Conservation (phyloP, 2,797 vertebrate species). For the Atherinosoma microstoma region DNA sequence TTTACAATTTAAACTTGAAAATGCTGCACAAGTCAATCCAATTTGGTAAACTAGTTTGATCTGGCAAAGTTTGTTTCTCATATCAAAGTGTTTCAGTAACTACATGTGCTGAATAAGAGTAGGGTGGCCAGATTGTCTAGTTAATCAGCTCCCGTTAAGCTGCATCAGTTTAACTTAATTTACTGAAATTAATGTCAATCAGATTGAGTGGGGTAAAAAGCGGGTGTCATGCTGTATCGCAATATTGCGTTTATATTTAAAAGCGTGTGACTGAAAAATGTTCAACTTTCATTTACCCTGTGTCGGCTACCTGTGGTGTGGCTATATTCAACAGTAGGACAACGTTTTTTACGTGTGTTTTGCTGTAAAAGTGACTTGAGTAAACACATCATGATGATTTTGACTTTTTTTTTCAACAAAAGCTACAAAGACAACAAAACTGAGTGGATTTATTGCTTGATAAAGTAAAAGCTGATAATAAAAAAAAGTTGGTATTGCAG, state of each 20-base stretch:
- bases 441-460: not conserved
- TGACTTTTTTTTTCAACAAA: not conserved
- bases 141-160: not conserved
- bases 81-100: not conserved
- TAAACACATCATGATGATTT: not conserved
- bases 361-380: not conserved
- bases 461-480: not conserved
- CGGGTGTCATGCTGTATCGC: too few species aligned
- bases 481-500: too few species aligned
- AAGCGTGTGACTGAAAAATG: not conserved
- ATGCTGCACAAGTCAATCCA: not conserved
- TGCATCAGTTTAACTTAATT: not conserved
- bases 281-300: not conserved
- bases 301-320: not conserved
- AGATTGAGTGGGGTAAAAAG: not conserved
- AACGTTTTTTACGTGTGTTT: not conserved
- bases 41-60: not conserved
- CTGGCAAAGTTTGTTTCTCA: not conserved
- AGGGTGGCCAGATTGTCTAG: rapidly evolving
- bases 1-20: slow-evolving; percentile 21
- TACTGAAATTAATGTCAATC: not conserved
- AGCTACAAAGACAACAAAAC: not conserved
- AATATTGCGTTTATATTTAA: not conserved
- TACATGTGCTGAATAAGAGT: not conserved
- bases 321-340: rapidly evolving